Evolutionary conservation across 2,797 vertebrate genomes (phyloP).

Genomic region (Pseudomugil tenellus): DNA sequence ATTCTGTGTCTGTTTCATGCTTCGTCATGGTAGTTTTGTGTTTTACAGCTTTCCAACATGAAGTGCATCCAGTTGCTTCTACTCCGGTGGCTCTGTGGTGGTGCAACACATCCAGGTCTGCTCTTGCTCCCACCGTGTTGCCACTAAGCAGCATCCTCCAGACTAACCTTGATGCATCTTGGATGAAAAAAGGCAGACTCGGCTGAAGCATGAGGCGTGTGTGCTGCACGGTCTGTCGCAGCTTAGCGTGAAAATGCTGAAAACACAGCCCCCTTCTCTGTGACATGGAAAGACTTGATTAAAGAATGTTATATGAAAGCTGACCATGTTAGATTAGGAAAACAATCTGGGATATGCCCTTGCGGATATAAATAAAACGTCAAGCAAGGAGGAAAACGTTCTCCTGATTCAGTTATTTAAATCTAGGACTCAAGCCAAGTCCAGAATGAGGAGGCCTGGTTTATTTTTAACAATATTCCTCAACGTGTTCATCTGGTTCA

Average conservation of each 20-base stretch:
- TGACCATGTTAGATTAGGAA: slow-evolving; percentile 9
- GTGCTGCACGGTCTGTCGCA: slow-evolving; percentile 10
- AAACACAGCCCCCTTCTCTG: slow-evolving; percentile 10
- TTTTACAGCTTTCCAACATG: background rate
- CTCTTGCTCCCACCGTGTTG: background rate
- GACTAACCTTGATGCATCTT: background rate
- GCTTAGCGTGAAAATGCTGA: slow-evolving; percentile 17
- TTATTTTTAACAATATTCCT: slow-evolving; percentile 69
- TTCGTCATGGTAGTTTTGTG: background rate
- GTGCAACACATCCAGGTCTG: background rate
- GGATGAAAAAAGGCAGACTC: slow-evolving; percentile 1
- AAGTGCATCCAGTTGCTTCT: background rate
- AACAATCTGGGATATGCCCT: slow-evolving; percentile 3
- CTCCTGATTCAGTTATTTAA: slow-evolving; percentile 31
- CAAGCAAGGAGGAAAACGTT: slow-evolving; percentile 18
- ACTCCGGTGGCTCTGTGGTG: background rate
- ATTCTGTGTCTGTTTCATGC: background rate
- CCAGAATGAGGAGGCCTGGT: slow-evolving; percentile 3
- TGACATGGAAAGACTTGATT: slow-evolving; percentile 30
- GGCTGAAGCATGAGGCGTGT: background rate
- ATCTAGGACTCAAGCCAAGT: slow-evolving; percentile 21
- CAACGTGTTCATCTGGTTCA: slow-evolving; percentile 56
- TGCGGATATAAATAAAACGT: slow-evolving; percentile 18
- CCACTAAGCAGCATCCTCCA: background rate
- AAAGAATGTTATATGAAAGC: slow-evolving; percentile 32